Evolutionary conservation across 2,113 vertebrate genomes (phyloP).

Genomic region (Oplegnathus fasciatus): DNA sequence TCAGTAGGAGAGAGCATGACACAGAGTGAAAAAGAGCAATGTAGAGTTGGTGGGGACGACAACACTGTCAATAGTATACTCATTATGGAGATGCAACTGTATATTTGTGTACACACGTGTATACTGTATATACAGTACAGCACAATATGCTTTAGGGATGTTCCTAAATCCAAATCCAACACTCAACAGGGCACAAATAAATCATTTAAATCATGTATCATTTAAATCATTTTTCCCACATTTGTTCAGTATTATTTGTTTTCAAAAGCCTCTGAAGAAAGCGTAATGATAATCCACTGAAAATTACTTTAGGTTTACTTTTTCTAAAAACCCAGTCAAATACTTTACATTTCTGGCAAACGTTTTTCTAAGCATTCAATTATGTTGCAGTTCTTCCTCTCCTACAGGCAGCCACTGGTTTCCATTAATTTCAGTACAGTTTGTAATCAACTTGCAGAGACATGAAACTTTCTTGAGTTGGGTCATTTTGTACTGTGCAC

Average conservation of each 20-base stretch:
- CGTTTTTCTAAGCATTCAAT: background rate
- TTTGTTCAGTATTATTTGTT: constrained; percentile 2
- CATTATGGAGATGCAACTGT: background rate
- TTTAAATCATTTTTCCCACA: background rate
- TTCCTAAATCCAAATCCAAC: background rate
- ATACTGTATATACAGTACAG: background rate
- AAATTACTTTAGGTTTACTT: background rate
- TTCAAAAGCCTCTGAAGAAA: background rate
- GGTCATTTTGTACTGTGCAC: background rate
- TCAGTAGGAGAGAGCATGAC: constrained; percentile 29
- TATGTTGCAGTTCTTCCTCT: background rate
- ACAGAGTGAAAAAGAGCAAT: constrained; percentile 11
- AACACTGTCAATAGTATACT: constrained; percentile 13
- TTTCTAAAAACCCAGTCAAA: background rate
- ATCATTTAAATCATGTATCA: background rate
- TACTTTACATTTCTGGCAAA: background rate
- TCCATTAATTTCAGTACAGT: background rate
- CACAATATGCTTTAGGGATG: background rate
- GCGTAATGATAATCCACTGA: background rate
- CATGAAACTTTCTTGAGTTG: background rate
- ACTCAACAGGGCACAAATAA: background rate
- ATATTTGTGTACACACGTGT: background rate
- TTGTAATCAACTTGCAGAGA: background rate
- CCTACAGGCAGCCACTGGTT: background rate
- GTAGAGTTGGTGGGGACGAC: constrained; percentile 16